phyloP scores from a whole-genome alignment of 2,797 vertebrate species.

The Philypnodon macrostomus region DNA sequence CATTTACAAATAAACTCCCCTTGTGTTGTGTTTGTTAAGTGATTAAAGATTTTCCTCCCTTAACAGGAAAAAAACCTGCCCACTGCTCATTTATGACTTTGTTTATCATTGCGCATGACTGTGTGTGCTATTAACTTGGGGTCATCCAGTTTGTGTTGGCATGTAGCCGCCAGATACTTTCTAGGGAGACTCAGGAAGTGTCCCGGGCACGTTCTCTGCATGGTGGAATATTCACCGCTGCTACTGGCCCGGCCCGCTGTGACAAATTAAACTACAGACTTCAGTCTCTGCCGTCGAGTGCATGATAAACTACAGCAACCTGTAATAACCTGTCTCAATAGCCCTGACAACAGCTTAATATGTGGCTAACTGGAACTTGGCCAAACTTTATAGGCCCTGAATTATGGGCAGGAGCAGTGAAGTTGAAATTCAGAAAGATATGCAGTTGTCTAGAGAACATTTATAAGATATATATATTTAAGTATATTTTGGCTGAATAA shows the following conservation, averaged over 20 bases:
- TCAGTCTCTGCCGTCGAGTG: slow-evolving; percentile 2
- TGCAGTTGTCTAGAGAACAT: no score
- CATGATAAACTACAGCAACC: slow-evolving; percentile 1
- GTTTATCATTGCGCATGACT: slow-evolving; percentile 33
- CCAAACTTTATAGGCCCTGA: no score
- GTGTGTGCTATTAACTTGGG: slow-evolving; percentile 34
- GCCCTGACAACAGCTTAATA: no score
- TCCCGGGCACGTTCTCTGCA: slow-evolving; percentile 59
- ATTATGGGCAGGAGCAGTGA: no score
- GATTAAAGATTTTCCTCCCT: no score
- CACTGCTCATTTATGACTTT: slow-evolving; percentile 2
- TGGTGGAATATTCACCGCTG: slow-evolving; percentile 30
- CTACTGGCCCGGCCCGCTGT: slow-evolving; percentile 49
- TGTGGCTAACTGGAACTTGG: no score
- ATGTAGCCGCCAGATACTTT: slow-evolving; percentile 54
- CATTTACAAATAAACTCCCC: no score
- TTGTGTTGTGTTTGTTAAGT: no score
- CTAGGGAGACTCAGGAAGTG: slow-evolving; percentile 66
- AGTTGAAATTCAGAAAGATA: no score
- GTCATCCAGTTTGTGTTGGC: slow-evolving; percentile 69
- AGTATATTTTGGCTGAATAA: no score
- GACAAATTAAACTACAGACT: no score
- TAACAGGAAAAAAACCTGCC: slow-evolving; percentile 2
- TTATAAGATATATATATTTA: no score
- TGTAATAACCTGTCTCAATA: slow-evolving; percentile 10